Evolutionary conservation across 2,113 vertebrate species (phyloP).

Genomic region (Scatophagus argus): DNA sequence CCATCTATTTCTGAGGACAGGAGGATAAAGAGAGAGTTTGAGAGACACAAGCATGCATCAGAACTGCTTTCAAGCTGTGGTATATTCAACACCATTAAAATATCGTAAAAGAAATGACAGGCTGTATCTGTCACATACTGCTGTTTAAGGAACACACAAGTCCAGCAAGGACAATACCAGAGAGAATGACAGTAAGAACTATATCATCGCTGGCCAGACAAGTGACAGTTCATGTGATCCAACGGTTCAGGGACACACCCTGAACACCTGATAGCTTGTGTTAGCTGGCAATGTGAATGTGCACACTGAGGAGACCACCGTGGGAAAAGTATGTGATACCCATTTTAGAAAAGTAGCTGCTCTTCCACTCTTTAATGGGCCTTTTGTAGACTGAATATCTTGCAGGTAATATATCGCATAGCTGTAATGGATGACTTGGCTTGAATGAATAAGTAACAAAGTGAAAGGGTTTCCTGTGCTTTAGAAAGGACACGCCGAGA

Average conservation of each 20-base stretch:
- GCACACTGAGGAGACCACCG: constrained; percentile 27
- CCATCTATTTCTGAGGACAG: background rate
- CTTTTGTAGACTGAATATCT: constrained; percentile 61
- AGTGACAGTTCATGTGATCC: constrained; percentile 42
- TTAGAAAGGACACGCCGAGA: constrained; percentile 22
- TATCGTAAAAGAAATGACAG: background rate
- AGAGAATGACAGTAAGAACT: background rate
- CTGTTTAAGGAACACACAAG: background rate
- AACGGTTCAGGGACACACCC: constrained; percentile 47
- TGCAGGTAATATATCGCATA: constrained; percentile 55
- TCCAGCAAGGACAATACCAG: background rate
- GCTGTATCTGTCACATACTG: background rate
- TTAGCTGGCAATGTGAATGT: constrained; percentile 38
- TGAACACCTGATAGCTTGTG: constrained; percentile 52
- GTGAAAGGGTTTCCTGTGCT: constrained; percentile 40
- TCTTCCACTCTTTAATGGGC: constrained; percentile 59
- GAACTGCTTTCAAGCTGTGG: background rate
- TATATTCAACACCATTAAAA: background rate
- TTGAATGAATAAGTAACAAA: constrained; percentile 50
- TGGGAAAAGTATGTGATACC: constrained; percentile 67
- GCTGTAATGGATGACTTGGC: constrained; percentile 43
- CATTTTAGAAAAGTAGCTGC: constrained; percentile 36
- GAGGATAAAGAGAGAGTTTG: background rate
- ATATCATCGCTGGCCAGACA: background rate
- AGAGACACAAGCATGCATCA: background rate